Evolutionary conservation across 2,888 invertebrate genomes (phyloP).

Genomic region (Melipona beecheii): DNA sequence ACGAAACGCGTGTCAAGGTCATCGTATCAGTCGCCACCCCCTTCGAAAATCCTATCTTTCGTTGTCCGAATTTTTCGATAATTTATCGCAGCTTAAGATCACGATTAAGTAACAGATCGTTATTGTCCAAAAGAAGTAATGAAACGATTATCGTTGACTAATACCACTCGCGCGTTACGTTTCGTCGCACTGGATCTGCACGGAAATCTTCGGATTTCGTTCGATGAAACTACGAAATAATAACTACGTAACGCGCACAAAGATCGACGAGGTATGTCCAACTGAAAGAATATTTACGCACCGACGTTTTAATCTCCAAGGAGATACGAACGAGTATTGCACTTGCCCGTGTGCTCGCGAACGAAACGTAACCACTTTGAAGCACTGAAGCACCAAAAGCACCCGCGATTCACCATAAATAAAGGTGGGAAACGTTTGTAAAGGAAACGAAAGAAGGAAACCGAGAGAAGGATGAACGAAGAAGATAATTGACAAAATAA

Average conservation of each 20-base stretch:
- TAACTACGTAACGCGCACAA: background rate
- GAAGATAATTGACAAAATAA: background rate
- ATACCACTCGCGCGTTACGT: constrained; percentile 10
- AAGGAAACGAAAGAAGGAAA: background rate
- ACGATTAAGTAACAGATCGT: too few species aligned
- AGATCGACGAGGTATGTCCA: background rate
- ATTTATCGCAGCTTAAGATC: background rate
- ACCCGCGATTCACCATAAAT: constrained; percentile 58
- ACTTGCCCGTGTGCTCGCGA: constrained; percentile 17
- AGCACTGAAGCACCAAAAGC: constrained; percentile 64
- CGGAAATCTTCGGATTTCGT: too few species aligned
- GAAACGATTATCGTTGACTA: background rate
- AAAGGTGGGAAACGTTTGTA: background rate
- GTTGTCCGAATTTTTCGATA: background rate
- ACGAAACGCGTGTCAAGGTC: constrained; percentile 42
- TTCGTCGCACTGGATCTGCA: background rate
- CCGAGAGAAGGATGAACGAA: background rate
- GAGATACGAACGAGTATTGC: constrained; percentile 15
- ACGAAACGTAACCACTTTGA: constrained; percentile 57
- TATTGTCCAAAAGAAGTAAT: background rate
- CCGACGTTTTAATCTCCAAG: constrained; percentile 17
- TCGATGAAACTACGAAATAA: too few species aligned
- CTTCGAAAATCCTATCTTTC: background rate
- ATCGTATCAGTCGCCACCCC: background rate
- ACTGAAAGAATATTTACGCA: constrained; percentile 13